Conservation (phyloP, 92 coral and sea anemone species). For the Pocillopora grandis region DNA sequence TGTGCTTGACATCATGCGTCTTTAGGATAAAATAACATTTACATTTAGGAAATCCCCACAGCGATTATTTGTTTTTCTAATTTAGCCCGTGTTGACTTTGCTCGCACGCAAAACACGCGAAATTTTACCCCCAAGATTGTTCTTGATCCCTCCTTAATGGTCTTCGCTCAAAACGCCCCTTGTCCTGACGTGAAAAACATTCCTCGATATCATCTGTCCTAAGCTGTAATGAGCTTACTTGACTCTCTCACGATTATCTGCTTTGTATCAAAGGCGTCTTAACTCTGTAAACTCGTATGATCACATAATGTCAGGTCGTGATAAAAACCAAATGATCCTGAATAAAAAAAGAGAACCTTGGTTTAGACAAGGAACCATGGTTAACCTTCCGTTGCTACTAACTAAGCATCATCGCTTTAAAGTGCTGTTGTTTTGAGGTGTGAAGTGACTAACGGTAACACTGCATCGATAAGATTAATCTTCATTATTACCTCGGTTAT, state of each 20-base stretch:
- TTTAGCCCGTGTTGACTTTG: conserved; percentile 29
- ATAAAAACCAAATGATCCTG: conserved; percentile 9
- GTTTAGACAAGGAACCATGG: conserved; percentile 9
- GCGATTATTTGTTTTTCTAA: conserved; percentile 30
- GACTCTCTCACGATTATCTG: background rate
- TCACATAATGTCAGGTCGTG: conserved; percentile 10
- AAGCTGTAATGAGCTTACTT: background rate
- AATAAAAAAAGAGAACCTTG: background rate
- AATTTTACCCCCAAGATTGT: conserved; percentile 12
- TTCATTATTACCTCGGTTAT: conserved; percentile 17
- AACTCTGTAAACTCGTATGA: background rate
- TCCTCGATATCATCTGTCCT: conserved; percentile 9
- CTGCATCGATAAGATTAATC: conserved; percentile 34
- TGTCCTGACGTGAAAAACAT: background rate
- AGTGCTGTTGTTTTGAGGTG: conserved; percentile 8
- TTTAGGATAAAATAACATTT: conserved; percentile 17
- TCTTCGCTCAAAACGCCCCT: background rate
- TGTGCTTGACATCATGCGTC: background rate
- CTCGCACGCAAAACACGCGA: conserved; percentile 21
- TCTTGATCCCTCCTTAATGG: conserved; percentile 12
- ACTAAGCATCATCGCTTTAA: conserved; percentile 31
- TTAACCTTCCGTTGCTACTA: conserved; percentile 29
- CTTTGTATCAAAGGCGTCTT: background rate
- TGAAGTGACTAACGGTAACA: background rate
- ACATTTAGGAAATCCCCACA: background rate